phyloP scores from a whole-genome alignment of 2,888 invertebrate genomes.

The Hololepta plana region DNA sequence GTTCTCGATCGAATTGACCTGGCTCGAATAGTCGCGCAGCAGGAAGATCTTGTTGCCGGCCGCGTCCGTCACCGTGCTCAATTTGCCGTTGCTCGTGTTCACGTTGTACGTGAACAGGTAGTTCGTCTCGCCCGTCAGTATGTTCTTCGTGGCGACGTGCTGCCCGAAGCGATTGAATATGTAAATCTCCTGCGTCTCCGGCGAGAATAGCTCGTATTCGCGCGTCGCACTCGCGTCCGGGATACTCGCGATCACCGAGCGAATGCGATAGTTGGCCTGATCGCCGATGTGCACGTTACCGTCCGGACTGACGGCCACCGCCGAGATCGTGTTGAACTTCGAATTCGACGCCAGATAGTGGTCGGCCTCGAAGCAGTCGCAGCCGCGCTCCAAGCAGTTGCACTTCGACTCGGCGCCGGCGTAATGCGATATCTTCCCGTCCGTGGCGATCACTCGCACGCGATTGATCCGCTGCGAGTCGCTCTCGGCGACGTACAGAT shows the following conservation, averaged over 20 bases:
- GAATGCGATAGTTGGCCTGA: slow-evolving; percentile 76
- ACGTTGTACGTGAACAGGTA: slow-evolving; percentile 93
- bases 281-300: slow-evolving; percentile 92
- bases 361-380: slow-evolving; percentile 84
- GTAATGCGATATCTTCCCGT: slow-evolving; percentile 83
- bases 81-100: slow-evolving; percentile 88
- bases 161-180: slow-evolving; percentile 90
- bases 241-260: slow-evolving; percentile 77
- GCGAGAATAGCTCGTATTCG: slow-evolving; percentile 87
- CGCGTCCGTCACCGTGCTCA: slow-evolving; percentile 85
- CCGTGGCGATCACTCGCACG: slow-evolving; percentile 77
- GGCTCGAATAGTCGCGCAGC: slow-evolving; percentile 64
- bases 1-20: slow-evolving; percentile 87
- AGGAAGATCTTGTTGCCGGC: slow-evolving; percentile 80
- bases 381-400: slow-evolving; percentile 78
- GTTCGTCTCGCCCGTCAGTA: slow-evolving; percentile 83
- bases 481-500: slow-evolving; percentile 87
- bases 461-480: slow-evolving; percentile 90
- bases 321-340: slow-evolving; percentile 85
- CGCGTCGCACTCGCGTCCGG: slow-evolving; percentile 68
- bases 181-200: slow-evolving; percentile 89
- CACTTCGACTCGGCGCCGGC: slow-evolving; percentile 90
- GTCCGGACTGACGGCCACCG: slow-evolving; percentile 83
- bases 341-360: slow-evolving; percentile 84
- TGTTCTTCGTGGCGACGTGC: slow-evolving; percentile 84